Percentiles rank a stretch among this genome's conserved stretches.
phyloP scores from a whole-genome alignment of 2,888 invertebrate genomes.

The Aplocera efformata region DNA sequence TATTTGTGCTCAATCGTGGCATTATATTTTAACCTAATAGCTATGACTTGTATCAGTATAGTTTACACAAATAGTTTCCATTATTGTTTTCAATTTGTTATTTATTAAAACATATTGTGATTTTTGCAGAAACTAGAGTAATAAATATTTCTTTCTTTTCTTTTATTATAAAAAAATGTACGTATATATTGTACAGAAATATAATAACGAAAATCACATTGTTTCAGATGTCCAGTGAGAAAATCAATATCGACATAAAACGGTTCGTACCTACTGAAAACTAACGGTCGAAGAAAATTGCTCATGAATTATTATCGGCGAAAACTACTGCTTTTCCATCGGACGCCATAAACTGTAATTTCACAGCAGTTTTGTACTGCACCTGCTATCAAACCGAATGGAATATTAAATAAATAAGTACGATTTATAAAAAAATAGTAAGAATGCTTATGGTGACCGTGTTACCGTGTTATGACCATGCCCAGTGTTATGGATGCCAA shows the following conservation, averaged over 20 bases:
- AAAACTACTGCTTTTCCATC: slow-evolving; percentile 19
- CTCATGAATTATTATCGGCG: slow-evolving; percentile 22
- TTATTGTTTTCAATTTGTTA: too few species aligned
- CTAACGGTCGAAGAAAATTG: slow-evolving; percentile 24
- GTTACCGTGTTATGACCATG: too few species aligned
- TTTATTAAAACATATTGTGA: too few species aligned
- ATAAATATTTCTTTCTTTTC: too few species aligned
- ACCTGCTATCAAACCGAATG: slow-evolving; percentile 18
- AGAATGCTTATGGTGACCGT: too few species aligned
- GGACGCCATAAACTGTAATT: slow-evolving; percentile 19
- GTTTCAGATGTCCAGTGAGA: slow-evolving; percentile 55
- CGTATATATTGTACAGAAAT: neutral
- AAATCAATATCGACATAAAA: slow-evolving; percentile 32
- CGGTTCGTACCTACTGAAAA: slow-evolving; percentile 35
- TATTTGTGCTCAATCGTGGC: too few species aligned
- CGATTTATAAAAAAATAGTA: too few species aligned
- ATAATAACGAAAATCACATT: slow-evolving; percentile 22
- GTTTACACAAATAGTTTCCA: too few species aligned
- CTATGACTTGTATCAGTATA: too few species aligned
- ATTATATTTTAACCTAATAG: too few species aligned
- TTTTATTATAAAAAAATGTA: slow-evolving; percentile 16
- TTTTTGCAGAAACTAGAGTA: too few species aligned
- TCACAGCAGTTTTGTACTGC: slow-evolving; percentile 4
- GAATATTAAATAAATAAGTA: neutral
- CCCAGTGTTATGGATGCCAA: too few species aligned